Base-by-base conservation (phyloP, 30 jellyfish, hydroid and myxozoan species). In the Catostylus mosaicus region DNA sequence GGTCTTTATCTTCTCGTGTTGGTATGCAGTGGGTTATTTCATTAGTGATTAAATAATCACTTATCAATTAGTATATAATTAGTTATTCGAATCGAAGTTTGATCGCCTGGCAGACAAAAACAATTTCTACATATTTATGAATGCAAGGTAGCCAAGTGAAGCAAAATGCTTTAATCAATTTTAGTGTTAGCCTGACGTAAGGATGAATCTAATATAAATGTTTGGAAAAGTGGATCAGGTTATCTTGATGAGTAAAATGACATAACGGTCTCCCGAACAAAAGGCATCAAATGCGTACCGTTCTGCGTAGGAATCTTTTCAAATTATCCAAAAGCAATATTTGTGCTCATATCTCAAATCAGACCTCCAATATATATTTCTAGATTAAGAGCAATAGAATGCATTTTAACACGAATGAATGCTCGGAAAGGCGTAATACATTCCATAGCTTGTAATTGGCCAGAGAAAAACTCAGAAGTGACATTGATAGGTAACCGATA, bases 161-260 rank as follows among this genome's bases (percentile, higher is more conserved):
- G 38, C 38, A 12, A 37, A 59, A 59, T 5, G 12, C 71, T 19
- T 59, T 59, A 59, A 59, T 59, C 71, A 59, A 3, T 18, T 59
- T 23, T 6, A 7, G 36, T 26, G 38, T 23, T 11, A 37, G 18
- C 38, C 71, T 26, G 37, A 27, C 36, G 26, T 16, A 59, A 59
- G 1, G 38, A 27, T 22, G 24, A 26, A 23, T 59, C 9, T 24
- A 59, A 3, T 27, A 1, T 2, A 27, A 24, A 27, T 22, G 29
- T 59, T 59, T 59, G 11, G 71, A 59, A 24, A n/a, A 5, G 38
- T 5, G 71, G 71, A 27, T 18, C 38, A n/a, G n/a, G 16, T 59
- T 59, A 59, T 59, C 19, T 27, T 59, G 71, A 9, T 59, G 36
- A 59, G 71, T 59, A 59, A 26, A 59, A 19, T 59, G 71, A n/a